Base-by-base conservation (phyloP, 1,140 invertebrate species). In the Anastrepha ludens region DNA sequence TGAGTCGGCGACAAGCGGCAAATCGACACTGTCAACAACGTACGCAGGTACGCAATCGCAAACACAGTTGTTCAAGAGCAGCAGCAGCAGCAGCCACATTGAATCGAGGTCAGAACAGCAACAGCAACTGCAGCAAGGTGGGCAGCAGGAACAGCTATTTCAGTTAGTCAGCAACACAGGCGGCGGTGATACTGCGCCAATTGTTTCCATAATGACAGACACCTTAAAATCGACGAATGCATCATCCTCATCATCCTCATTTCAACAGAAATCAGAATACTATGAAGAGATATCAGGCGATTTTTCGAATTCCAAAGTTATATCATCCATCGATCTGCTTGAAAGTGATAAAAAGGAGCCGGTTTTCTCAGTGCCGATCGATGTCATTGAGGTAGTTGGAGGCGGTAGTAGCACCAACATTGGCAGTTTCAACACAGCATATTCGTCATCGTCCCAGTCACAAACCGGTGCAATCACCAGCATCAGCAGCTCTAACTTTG, bases 331-430 rank as follows among this genome's bases (percentile, higher is more conserved):
- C 59, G 91, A 92, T 92, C 89, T 92, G 89, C 88, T 92, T 13
- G 91, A 92, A 88, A 92, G 91, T 88, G 91, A 92, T 74, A 91
- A 90, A 87, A 91, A 91, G 70, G 91, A 92, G 88, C 91, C 91
- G 88, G 91, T 92, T 81, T 91, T 92, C 86, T 92, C 91, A 58
- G 91, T 92, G 74, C 91, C 91, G 67, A 92, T 92, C 17, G 91
- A 92, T 88, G 91, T 92, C 88, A 90, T 92, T 50, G 91, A 92
- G 81, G 91, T 92, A 29, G 29, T 47, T 39, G 86, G 70, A 1
- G 74, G 55, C n/a, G 74, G 55, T 13, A 74, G 74, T 13, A 88
- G 64, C 9, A 74, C 59, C 64, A 86, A 9, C 39, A 17, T 86
- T 15, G 41, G 59, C 55, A 58, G 20, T 59, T 60, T 29, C 11